Evolutionary conservation across 2,797 vertebrate genomes (phyloP).

Genomic region (Ptychadena robeensis): DNA sequence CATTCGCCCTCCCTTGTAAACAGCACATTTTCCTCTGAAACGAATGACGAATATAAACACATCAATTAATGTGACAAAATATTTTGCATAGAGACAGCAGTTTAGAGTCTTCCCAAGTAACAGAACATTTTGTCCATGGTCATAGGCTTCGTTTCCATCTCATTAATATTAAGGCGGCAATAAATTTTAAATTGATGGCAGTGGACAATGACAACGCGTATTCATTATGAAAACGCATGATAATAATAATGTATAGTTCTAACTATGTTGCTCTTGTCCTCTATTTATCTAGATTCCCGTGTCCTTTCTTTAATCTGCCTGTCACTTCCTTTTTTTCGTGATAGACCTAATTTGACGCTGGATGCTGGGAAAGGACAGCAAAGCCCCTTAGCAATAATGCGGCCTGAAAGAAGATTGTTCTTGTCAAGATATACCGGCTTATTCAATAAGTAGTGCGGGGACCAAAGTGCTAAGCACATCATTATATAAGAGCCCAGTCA

Average conservation of each 20-base stretch:
- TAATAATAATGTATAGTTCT: slow-evolving; percentile 2
- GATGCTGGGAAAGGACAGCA: slow-evolving; percentile 46
- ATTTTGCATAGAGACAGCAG: neutral
- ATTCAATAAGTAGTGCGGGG: neutral
- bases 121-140: neutral
- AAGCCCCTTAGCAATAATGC: slow-evolving; percentile 49
- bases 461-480: neutral
- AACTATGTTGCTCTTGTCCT: neutral
- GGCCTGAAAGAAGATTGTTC: slow-evolving; percentile 30
- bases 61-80: neutral
- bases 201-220: neutral
- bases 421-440: slow-evolving; percentile 8
- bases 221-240: slow-evolving; percentile 7
- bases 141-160: neutral
- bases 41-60: neutral
- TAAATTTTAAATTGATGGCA: neutral
- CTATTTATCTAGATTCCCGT: slow-evolving; percentile 32
- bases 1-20: neutral
- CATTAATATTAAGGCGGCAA: neutral
- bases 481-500: neutral
- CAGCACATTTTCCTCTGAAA: neutral
- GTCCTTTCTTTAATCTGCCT: slow-evolving; percentile 39
- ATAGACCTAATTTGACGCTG: slow-evolving; percentile 39
- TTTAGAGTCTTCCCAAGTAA: neutral
- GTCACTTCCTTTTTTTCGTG: slow-evolving; percentile 42